These are phyloP conservation scores for Gymnoscelis rufifasciata DNA, from an alignment of 2,888 invertebrate species.

Conservation along the genomic window DNA sequence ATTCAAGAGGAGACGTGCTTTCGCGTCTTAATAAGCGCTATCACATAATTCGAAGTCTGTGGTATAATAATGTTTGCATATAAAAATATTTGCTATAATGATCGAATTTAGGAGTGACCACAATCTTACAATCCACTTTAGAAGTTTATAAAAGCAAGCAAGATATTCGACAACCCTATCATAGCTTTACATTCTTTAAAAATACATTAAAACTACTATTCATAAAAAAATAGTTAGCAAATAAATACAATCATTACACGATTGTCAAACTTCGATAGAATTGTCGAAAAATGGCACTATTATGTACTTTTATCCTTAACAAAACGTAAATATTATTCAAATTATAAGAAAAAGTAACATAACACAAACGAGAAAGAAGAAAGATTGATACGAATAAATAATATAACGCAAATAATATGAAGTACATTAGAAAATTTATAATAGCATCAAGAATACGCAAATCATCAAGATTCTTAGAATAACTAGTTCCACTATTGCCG, in stretches of 20 bases:
- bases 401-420: constrained; percentile 12
- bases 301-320: constrained; percentile 49
- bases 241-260: constrained; percentile 16
- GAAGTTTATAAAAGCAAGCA: constrained; percentile 14
- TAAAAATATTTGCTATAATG: constrained; percentile 56
- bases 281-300: constrained; percentile 61
- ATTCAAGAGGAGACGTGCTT: constrained; percentile 66
- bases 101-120: constrained; percentile 51
- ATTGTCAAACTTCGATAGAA: constrained; percentile 32
- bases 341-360: neutral
- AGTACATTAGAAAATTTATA: constrained; percentile 4
- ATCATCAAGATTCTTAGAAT: constrained; percentile 1
- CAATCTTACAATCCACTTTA: constrained; percentile 9
- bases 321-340: constrained; percentile 7
- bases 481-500: too few species aligned
- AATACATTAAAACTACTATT: constrained; percentile 5
- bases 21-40: constrained; percentile 58
- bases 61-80: constrained; percentile 50
- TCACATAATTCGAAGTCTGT: constrained; percentile 65
- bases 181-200: constrained; percentile 10
- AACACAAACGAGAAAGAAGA: neutral
- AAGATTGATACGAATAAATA: constrained; percentile 3
- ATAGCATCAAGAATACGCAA: constrained; percentile 24
- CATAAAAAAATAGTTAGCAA: constrained; percentile 7
- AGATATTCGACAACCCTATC: constrained; percentile 24